Evolutionary conservation across 2,888 invertebrate species (phyloP), one percentile per base, ranked within the genome.

Genomic region (Latheticus oryzae): DNA sequence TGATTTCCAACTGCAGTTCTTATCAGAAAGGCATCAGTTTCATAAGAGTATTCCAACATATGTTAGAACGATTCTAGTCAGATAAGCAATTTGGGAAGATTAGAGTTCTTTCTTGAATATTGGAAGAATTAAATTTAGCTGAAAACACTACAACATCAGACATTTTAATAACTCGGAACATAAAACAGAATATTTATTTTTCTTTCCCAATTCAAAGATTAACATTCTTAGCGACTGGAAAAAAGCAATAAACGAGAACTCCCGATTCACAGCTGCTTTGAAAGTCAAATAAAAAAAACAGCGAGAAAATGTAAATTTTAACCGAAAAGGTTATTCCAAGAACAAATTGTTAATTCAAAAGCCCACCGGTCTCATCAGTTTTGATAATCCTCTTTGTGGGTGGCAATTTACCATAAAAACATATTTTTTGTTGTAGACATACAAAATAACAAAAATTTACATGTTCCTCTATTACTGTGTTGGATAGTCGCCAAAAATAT

Each of bases 211-310:
- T 26, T 26, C 26, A 26, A 26, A 26, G 26, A 26, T 7, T 4
- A n/a, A n/a, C n/a, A n/a, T n/a, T n/a, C 26, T n/a, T 7, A 3
- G 26, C 26, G 8, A 26, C 3, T 26, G 26, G n/a, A 33, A 32
- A 33, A 33, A 33, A 33, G 1, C 33, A 1, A 33, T 33, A 33
- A 33, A 2, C 33, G 33, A 16, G 16, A n/a, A n/a, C n/a, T n/a
- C n/a, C n/a, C n/a, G n/a, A n/a, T n/a, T 13, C 13, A 7, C 26
- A 9, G 3, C 5, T 15, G n/a, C 5, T 33, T 33, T 33, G 16
- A 33, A 33, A 33, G 33, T 33, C 33, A 33, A 33, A 33, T 33
- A 33, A 33, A 33, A 33, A 7, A n/a, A n/a, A n/a, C 33, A 33
- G 13, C 11, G 33, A 7, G 33, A 33, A 33, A 13, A 33, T 33